These are phyloP conservation scores for Argyra leucocephala DNA, from an alignment of 2,888 invertebrate genomes.

Conservation along the genomic window DNA sequence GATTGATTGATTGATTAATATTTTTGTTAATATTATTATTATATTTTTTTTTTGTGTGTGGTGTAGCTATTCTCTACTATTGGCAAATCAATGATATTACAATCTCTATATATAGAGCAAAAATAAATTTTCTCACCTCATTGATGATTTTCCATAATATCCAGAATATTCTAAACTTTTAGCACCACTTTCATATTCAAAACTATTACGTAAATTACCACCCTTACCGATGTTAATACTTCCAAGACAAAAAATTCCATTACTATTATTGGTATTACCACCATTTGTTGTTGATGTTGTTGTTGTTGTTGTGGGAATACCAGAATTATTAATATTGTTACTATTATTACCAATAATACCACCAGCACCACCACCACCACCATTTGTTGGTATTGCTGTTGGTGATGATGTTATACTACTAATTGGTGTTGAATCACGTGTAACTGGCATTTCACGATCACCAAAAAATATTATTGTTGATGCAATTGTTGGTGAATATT, in stretches of 20 bases:
- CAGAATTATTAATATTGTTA: neutral
- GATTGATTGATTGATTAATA: too few relatives aligned
- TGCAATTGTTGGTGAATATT: conserved; percentile 23
- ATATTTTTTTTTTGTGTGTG: too few relatives aligned
- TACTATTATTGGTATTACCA: neutral
- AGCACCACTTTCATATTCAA: conserved; percentile 6
- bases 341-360: neutral
- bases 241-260: neutral
- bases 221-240: neutral
- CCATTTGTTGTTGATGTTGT: neutral
- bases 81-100: too few relatives aligned
- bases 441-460: conserved; percentile 36
- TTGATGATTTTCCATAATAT: neutral
- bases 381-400: conserved; percentile 5
- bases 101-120: neutral
- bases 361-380: neutral
- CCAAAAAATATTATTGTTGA: conserved; percentile 32
- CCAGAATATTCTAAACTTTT: conserved; percentile 6
- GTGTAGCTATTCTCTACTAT: too few relatives aligned
- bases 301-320: too few relatives aligned
- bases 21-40: too few relatives aligned
- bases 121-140: neutral
- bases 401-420: conserved; percentile 11
- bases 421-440: conserved; percentile 23
- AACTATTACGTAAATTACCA: neutral